Percentiles rank a stretch among this genome's conserved stretches.
Conservation (phyloP, 1,140 invertebrate species). For the Diorhabda elongata region DNA sequence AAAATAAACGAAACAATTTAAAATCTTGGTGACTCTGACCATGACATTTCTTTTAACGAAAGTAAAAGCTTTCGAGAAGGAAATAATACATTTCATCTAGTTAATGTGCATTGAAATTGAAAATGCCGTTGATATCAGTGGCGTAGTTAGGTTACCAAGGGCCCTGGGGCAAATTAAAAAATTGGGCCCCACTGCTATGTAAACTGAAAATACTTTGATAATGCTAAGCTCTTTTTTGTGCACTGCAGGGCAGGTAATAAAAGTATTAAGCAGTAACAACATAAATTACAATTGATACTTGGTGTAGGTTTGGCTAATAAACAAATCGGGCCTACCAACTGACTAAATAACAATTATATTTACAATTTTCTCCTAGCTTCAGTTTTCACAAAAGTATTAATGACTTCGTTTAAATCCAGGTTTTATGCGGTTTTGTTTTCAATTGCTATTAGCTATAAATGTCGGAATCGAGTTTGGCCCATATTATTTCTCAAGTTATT, state of each 20-base stretch:
- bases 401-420: conserved; percentile 20
- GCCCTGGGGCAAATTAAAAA: not conserved
- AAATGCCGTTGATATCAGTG: not conserved
- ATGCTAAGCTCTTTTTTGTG: conserved; percentile 8
- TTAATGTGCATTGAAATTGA: too few species aligned
- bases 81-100: too few species aligned
- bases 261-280: conserved; percentile 16
- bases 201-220: not conserved
- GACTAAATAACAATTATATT: conserved; percentile 3
- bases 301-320: not conserved
- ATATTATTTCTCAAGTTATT: conserved; percentile 20
- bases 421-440: conserved; percentile 8
- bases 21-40: too few species aligned
- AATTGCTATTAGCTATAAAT: conserved; percentile 8
- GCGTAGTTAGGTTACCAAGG: conserved; percentile 15
- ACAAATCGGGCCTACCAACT: not conserved
- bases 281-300: conserved; percentile 16
- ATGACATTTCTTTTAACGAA: too few species aligned
- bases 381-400: conserved; percentile 19
- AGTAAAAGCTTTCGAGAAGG: too few species aligned
- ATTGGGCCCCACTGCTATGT: not conserved
- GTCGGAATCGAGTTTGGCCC: conserved; percentile 17
- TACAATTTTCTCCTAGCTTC: conserved; percentile 18
- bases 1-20: too few species aligned
- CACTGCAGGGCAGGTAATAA: conserved; percentile 19